These are phyloP conservation scores for Limonius californicus DNA, from an alignment of 1,140 invertebrate genomes.

Conservation along the genomic window DNA sequence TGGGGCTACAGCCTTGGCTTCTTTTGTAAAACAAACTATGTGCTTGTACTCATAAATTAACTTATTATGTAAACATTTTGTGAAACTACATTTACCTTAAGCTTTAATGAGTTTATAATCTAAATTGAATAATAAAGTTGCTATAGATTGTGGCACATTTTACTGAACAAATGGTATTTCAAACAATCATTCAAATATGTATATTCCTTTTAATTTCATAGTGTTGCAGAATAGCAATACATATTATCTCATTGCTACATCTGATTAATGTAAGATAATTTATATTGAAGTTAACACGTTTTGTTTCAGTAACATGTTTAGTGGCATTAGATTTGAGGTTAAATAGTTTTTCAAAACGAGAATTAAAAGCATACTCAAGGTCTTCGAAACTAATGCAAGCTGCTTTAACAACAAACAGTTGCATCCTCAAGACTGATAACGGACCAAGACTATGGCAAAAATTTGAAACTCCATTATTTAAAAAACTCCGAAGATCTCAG, in stretches of 20 bases:
- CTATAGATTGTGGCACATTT: too few relatives aligned
- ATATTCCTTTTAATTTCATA: too few relatives aligned
- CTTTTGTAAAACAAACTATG: too few relatives aligned
- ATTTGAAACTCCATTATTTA: slow-evolving; percentile 70
- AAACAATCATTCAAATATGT: too few relatives aligned
- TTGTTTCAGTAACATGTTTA: slow-evolving; percentile 63
- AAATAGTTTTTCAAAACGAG: slow-evolving; percentile 58
- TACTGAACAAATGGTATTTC: background rate
- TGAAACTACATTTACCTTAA: too few relatives aligned
- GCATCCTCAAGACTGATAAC: slow-evolving; percentile 72
- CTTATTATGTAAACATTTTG: too few relatives aligned
- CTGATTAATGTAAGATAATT: background rate
- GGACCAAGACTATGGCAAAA: slow-evolving; percentile 67
- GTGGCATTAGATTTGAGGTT: slow-evolving; percentile 65
- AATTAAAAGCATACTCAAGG: slow-evolving; percentile 56
- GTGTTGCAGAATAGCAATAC: background rate
- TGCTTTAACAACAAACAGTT: slow-evolving; percentile 66
- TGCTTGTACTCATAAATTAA: too few relatives aligned
- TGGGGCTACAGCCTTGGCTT: too few relatives aligned
- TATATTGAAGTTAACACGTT: background rate
- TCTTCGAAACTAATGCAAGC: slow-evolving; percentile 67
- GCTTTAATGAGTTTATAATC: too few relatives aligned
- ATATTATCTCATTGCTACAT: background rate
- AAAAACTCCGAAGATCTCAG: slow-evolving; percentile 64
- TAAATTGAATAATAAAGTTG: too few relatives aligned